Percentiles rank a stretch among this genome's conserved stretches.
phyloP scores from a whole-genome alignment of 2,113 vertebrate genomes.

The Otus sunia region DNA sequence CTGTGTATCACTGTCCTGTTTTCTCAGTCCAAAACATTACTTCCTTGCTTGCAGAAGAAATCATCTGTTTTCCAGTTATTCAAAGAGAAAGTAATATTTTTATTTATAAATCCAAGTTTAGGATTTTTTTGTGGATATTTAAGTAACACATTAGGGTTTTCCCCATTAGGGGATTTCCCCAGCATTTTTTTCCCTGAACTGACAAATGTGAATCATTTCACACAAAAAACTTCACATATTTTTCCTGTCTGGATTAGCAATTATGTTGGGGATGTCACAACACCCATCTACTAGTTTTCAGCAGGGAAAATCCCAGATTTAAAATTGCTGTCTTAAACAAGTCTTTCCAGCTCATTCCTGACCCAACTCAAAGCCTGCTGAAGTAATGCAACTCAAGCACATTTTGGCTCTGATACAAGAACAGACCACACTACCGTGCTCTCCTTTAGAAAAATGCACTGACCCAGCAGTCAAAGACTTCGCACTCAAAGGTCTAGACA shows the following conservation, averaged over 20 bases:
- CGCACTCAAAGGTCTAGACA: neutral
- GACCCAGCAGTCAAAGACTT: neutral
- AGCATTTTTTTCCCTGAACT: neutral
- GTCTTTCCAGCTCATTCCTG: neutral
- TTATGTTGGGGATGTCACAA: neutral
- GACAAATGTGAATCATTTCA: neutral
- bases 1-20: neutral
- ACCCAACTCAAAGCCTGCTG: neutral
- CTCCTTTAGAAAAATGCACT: neutral
- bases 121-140: neutral
- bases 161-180: neutral
- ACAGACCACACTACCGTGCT: neutral
- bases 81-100: neutral
- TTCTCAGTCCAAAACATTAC: neutral
- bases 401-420: neutral
- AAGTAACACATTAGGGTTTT: neutral
- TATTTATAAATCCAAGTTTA: neutral
- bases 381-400: neutral
- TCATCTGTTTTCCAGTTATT: neutral
- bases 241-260: neutral
- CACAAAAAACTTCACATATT: neutral
- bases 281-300: neutral
- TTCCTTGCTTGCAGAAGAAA: neutral
- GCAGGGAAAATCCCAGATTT: slow-evolving; percentile 28
- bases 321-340: neutral